Evolutionary conservation across 2,797 vertebrate species (phyloP).

Genomic region (Prionace glauca): DNA sequence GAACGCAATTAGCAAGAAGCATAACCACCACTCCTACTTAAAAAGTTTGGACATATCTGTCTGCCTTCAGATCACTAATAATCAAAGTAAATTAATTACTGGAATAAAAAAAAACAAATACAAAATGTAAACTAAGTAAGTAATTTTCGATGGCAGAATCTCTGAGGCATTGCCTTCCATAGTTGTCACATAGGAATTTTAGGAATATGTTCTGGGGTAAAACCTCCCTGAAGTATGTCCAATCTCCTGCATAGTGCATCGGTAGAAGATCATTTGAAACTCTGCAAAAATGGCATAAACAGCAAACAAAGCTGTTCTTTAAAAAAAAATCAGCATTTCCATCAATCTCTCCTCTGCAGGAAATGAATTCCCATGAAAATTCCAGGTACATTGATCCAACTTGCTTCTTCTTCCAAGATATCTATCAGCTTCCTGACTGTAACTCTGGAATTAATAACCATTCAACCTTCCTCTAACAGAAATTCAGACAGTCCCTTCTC

Average conservation of each 20-base stretch:
- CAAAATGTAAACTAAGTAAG: background rate
- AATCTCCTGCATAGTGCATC: background rate
- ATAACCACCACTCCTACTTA: background rate
- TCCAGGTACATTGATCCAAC: background rate
- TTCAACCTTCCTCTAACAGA: background rate
- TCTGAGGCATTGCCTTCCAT: background rate
- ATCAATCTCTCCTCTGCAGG: background rate
- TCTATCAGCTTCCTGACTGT: background rate
- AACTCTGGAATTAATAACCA: background rate
- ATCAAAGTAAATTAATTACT: background rate
- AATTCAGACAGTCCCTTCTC: background rate
- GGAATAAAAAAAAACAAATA: background rate
- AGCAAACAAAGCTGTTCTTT: background rate
- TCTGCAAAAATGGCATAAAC: background rate
- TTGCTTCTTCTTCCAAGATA: background rate
- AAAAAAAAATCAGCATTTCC: background rate
- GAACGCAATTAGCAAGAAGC: background rate
- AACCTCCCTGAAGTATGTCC: background rate
- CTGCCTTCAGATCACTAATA: background rate
- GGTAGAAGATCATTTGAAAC: background rate
- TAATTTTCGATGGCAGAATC: background rate
- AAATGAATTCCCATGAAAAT: background rate
- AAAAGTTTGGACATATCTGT: background rate
- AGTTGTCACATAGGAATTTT: background rate
- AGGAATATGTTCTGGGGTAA: background rate